Evolutionary conservation across 2,113 vertebrate genomes (phyloP), one percentile per base, ranked within the genome.

Genomic region (Pongo pygmaeus): DNA sequence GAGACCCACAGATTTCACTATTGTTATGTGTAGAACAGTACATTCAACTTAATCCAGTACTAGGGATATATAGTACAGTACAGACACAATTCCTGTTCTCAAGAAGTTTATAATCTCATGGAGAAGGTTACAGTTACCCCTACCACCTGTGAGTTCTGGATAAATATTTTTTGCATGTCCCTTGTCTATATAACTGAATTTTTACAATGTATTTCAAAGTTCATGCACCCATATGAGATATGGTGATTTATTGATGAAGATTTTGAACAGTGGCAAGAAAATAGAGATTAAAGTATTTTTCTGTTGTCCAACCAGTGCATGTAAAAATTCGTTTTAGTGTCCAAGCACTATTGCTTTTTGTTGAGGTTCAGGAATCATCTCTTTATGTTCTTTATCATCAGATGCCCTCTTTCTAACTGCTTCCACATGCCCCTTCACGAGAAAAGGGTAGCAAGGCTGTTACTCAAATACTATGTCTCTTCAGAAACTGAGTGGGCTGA

Each of bases 41-140:
- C 8, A 12, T 23, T 91, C 35, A 69, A 46, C 17, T 61, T 50
- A 48, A 8, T n/a, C 30, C 40, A 43, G 22, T 38, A 11, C 32
- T 0, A 1, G 32, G 43, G 30, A 46, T 12, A 32, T 13, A 17
- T 4, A 40, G 2, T 22, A 46, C 10, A 48, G 46, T 4, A 14
- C 35, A 75, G 72, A 89, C 12, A 55, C 13, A 38, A 23, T 4
- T 43, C 40, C 35, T 40, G 7, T 84, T 43, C 5, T 85, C 59
- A 67, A 18, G 3, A 72, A 61, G 38, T 20, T 10, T 70, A 23
- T 9, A 43, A 64, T 27, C 35, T 77, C 18, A 32, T 2, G 67
- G 23, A 18, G 40, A 6, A 75, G 52, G 22, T 43, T 79, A 90
- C n/a, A 16, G n/a, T 48, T 48, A 85, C 75, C 30, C 46, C 27